These are phyloP conservation scores for Saimiri boliviensis DNA, from an alignment of 2,113 vertebrate species.

Conservation along the genomic window DNA sequence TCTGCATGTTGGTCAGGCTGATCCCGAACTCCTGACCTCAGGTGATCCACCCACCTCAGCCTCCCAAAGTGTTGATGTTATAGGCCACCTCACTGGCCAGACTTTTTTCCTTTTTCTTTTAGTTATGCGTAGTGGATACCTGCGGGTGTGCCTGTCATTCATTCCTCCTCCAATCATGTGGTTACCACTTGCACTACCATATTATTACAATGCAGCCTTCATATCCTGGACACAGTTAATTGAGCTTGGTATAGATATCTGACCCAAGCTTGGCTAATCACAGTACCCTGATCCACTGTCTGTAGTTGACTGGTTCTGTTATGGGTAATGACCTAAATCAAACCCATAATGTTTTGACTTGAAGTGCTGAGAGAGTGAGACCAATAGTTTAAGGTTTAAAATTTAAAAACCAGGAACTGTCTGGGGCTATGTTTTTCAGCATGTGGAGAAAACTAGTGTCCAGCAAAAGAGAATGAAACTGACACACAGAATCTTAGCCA, in stretches of 20 bases:
- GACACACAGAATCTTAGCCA: background rate
- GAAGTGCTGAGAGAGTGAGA: background rate
- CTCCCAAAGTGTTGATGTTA: too few relatives aligned
- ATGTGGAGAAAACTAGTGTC: background rate
- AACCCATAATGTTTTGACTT: background rate
- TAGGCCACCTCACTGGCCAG: too few relatives aligned
- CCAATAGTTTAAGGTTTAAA: constrained; percentile 5
- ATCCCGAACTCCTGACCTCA: too few relatives aligned
- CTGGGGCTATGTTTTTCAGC: background rate
- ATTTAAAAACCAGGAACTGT: background rate
- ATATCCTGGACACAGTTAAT: background rate
- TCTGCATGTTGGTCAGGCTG: too few relatives aligned
- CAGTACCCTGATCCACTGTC: background rate
- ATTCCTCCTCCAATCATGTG: background rate
- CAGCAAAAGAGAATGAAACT: background rate
- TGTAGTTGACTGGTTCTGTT: background rate
- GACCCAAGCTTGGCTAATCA: background rate
- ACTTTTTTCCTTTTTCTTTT: background rate
- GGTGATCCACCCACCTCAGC: too few relatives aligned
- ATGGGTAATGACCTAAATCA: background rate
- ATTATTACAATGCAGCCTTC: background rate
- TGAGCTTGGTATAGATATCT: background rate
- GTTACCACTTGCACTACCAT: background rate
- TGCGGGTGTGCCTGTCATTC: background rate
- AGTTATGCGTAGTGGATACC: background rate